phyloP scores from a whole-genome alignment of 2,113 vertebrate genomes.

The Corythornis vintsioides region DNA sequence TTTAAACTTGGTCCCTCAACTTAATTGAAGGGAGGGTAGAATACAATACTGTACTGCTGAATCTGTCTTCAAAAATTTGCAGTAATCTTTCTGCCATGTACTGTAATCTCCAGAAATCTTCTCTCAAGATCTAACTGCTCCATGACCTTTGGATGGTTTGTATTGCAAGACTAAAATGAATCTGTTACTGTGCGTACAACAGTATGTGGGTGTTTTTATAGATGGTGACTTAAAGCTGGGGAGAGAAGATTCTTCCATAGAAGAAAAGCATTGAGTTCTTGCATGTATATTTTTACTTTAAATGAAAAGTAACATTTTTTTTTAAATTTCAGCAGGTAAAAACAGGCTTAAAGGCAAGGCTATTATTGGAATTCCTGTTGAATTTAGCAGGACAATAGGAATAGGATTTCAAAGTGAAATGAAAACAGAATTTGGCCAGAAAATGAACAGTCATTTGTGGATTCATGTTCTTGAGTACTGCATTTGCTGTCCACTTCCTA shows the following conservation, averaged over 20 bases:
- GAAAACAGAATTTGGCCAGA: neutral
- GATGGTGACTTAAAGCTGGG: neutral
- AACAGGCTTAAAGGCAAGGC: neutral
- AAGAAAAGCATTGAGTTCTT: neutral
- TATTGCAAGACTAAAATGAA: neutral
- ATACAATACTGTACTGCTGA: neutral
- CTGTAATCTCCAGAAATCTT: neutral
- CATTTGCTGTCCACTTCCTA: neutral
- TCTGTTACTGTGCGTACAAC: neutral
- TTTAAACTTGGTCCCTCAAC: neutral
- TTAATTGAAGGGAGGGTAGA: neutral
- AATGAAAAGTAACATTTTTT: neutral
- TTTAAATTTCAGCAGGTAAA: neutral
- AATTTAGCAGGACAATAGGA: neutral
- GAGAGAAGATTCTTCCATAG: neutral
- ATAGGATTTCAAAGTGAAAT: constrained; percentile 13
- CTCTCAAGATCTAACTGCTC: neutral
- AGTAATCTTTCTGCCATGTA: neutral
- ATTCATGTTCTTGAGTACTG: neutral
- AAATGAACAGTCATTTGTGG: neutral
- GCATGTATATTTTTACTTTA: neutral
- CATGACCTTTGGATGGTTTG: neutral
- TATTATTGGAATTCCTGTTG: neutral
- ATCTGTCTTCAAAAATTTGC: neutral
- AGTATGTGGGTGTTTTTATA: neutral